Conservation (phyloP, 2,888 invertebrate species). For the Didymodactylos carnosus region DNA sequence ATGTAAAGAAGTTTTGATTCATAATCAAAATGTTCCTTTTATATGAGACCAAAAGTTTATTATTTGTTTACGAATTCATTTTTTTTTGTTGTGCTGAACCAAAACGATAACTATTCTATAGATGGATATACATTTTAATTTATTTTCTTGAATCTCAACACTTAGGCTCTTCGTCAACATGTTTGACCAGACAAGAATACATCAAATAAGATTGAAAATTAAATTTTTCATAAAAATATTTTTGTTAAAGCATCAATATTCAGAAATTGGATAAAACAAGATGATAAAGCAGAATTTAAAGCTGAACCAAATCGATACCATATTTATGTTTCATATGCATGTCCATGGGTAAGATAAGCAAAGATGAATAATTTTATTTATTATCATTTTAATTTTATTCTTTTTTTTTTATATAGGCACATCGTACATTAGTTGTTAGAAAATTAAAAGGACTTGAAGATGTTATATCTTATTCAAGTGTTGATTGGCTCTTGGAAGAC, state of each 20-base stretch:
- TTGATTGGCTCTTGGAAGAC: background rate
- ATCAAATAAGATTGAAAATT: no score
- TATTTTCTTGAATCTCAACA: no score
- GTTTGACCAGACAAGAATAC: no score
- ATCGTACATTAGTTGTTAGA: constrained; percentile 22
- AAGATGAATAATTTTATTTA: background rate
- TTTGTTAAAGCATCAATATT: background rate
- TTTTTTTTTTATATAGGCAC: constrained; percentile 17
- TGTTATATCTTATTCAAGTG: constrained; percentile 18
- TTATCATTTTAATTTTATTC: background rate
- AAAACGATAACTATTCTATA: no score
- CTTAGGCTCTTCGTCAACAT: no score
- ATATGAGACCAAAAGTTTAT: no score
- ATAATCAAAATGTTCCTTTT: no score
- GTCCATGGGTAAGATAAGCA: constrained; percentile 21
- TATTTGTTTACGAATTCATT: no score
- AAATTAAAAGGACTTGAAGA: constrained; percentile 26
- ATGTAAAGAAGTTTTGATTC: no score
- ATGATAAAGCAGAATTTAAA: constrained; percentile 24
- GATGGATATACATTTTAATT: no score
- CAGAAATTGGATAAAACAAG: constrained; percentile 7
- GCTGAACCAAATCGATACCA: constrained; percentile 26
- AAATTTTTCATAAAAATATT: no score
- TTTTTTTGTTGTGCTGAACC: no score
- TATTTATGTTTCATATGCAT: constrained; percentile 27